phyloP scores from a whole-genome alignment of 2,797 vertebrate genomes.

The Adelosebastes latens region DNA sequence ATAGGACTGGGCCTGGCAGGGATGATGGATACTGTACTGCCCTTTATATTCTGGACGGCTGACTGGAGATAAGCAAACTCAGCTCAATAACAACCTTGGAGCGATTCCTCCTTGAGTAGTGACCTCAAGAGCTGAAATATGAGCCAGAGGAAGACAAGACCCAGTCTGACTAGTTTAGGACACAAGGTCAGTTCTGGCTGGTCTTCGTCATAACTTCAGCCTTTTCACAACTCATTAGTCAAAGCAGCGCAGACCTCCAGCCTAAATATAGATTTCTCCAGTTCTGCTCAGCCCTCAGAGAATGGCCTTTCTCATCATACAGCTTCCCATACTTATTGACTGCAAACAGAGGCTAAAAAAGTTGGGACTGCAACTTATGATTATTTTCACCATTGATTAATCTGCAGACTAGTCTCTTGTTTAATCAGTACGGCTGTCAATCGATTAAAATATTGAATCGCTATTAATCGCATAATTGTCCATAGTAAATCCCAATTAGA shows the following conservation, averaged over 20 bases:
- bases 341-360: not conserved
- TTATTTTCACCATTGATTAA: not conserved
- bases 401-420: not conserved
- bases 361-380: not conserved
- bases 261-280: constrained; percentile 53
- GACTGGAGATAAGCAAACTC: constrained; percentile 50
- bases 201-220: constrained; percentile 27
- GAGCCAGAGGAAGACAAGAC: constrained; percentile 12
- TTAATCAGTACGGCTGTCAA: not conserved
- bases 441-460: not conserved
- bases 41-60: constrained; percentile 26
- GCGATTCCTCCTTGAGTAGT: constrained; percentile 2
- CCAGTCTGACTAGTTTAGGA: constrained; percentile 7
- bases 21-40: constrained; percentile 42
- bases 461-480: no score
- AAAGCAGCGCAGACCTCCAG: constrained; percentile 23
- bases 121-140: constrained; percentile 29
- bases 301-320: not conserved
- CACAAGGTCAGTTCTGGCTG: constrained; percentile 30
- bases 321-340: not conserved
- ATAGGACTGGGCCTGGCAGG: constrained; percentile 17
- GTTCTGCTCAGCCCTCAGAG: not conserved
- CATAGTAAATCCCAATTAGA: no score
- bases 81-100: constrained; percentile 46
- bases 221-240: constrained; percentile 38